Base-by-base conservation (phyloP, 1,140 invertebrate species). In the Penaeus vannamei region DNA sequence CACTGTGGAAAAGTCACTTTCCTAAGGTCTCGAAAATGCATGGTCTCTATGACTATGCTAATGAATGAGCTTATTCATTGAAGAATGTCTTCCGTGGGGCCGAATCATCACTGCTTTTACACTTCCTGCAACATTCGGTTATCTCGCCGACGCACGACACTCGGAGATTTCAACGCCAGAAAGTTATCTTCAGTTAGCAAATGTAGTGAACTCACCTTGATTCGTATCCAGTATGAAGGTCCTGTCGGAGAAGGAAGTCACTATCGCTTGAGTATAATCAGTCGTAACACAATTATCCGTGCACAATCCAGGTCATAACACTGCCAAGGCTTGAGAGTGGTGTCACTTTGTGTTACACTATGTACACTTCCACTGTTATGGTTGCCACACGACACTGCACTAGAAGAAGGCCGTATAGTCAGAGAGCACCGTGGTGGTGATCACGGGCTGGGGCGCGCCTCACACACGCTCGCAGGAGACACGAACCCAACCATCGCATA, bases 401-500 rank as follows among this genome's bases (percentile, higher is more conserved):
- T 46, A 81, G 77, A 62, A 81, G 77, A 62, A 81, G 77, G 79
- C 81, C 66, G 53, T 86, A 36, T 26, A 89, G 87, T 89, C 82
- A 84, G 64, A 84, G 53, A 77, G 82, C 77, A 83, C 60, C 23
- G 72, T 32, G 42, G 82, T 81, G 61, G 77, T 66, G 79, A 77
- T 87, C 85, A 87, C 85, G 87, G 87, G 87, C 81, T 79, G 87
- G 72, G 87, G 64, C 87, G 82, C 66, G 87, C 87, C 87, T 89
- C 82, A 89, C 82, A 89, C 85, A 89, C 87, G 87, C 87, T 89
- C 82, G 82, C 87, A 89, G 82, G 64, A 89, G 87, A 89, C 87
- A 89, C 87, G 82, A 82, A 72, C 87, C 72, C 87, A 81, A 89
- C 87, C 87, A 89, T 89, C 87, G 87, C 87, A 89, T 89, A 89